Base-by-base conservation (phyloP, 2,113 vertebrate genomes). In the Eonycteris spelaea region DNA sequence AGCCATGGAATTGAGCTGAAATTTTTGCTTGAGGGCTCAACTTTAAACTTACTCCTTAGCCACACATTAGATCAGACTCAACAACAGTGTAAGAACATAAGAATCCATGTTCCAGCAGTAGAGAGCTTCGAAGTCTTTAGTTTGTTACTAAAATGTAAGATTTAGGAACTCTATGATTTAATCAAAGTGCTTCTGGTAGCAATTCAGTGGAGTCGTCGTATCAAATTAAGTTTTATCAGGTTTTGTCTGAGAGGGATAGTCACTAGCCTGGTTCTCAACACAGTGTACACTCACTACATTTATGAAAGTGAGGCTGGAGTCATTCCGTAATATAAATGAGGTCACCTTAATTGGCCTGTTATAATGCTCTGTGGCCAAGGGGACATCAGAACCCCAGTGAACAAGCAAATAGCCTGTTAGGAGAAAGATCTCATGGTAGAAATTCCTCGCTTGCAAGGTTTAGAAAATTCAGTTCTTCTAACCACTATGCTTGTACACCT, bases 151-250 rank as follows among this genome's bases (percentile, higher is more conserved):
- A 78, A 79, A 71, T 68, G 38, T 70, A 88, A 97, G 53, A 94
- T 86, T 92, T 88, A 75, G 77, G 55, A 94, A 91, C 59, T 30
- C 86, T 12, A 18, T 80, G 74, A 94, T 86, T 95, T 96, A 57
- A 92, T 96, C 59, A 67, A 84, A 97, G 90, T 67, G 89, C 80
- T 96, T 86, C 95, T 94, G 85, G 93, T 93, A 73, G 83, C 51
- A 71, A 33, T 59, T 94, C 83, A 94, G 15, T 93, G 73, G 78
- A 78, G 63, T 75, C 92, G 91, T 95, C 90, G 61, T 77, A 68
- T 95, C 75, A 71, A 55, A 91, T 97, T 94, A 97, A 93, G n/a
- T 88, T 91, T 94, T 57, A 80, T 77, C 53, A 65, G 78, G 63
- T 95, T 96, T 65, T 28, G 9, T 43, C 73, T 70, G 85, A 35